phyloP scores from a whole-genome alignment of 2,888 invertebrate genomes.

The Embidobia sp. region DNA sequence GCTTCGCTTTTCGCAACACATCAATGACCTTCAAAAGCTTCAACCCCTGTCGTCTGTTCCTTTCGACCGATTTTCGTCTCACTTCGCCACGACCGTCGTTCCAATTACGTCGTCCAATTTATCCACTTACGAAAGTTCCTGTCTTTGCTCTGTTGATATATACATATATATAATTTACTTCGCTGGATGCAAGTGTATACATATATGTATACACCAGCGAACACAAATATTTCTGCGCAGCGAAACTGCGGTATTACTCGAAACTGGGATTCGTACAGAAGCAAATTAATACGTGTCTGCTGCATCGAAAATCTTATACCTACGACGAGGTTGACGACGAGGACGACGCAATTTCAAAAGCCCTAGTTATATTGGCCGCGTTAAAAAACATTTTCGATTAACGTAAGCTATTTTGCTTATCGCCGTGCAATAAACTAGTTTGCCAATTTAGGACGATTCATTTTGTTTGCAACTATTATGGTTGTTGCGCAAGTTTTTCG shows the following conservation, averaged over 20 bases:
- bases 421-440: conserved; percentile 22
- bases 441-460: conserved; percentile 41
- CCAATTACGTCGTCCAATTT: conserved; percentile 73
- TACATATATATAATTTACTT: too few relatives aligned
- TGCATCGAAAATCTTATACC: conserved; percentile 12
- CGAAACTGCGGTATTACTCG: conserved; percentile 30
- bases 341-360: too few relatives aligned
- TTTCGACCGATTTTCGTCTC: conserved; percentile 59
- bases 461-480: conserved; percentile 32
- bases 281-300: conserved; percentile 47
- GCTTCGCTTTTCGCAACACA: conserved; percentile 62
- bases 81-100: conserved; percentile 57
- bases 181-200: too few relatives aligned
- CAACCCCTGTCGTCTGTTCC: conserved; percentile 29
- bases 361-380: too few relatives aligned
- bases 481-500: conserved; percentile 20
- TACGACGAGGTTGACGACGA: too few relatives aligned
- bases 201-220: conserved; percentile 7
- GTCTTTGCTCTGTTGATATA: conserved; percentile 25
- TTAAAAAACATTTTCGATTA: conserved; percentile 27
- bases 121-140: conserved; percentile 70
- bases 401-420: conserved; percentile 12
- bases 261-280: conserved; percentile 32
- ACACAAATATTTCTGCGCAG: background rate
- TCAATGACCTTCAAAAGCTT: conserved; percentile 38